Evolutionary conservation across 2,113 vertebrate species (phyloP).

Genomic region (Myotis brandtii): DNA sequence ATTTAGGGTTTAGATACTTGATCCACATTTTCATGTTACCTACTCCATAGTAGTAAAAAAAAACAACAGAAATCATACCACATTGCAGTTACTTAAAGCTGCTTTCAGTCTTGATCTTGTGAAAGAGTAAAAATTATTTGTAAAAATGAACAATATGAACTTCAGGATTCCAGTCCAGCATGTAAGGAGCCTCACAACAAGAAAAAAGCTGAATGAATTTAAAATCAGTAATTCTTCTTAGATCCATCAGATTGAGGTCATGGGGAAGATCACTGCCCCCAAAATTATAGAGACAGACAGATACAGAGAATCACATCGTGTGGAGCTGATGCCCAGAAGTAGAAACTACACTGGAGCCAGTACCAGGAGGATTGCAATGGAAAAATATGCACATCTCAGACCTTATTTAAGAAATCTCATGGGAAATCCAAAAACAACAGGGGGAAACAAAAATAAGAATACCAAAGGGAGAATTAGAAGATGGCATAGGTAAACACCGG

Average conservation of each 20-base stretch:
- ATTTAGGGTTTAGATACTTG: background rate
- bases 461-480: background rate
- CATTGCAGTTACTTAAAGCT: background rate
- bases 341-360: background rate
- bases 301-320: background rate
- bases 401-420: background rate
- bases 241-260: background rate
- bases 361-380: background rate
- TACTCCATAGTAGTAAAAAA: background rate
- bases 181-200: background rate
- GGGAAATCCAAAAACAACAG: background rate
- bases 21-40: background rate
- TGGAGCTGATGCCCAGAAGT: background rate
- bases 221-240: background rate
- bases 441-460: background rate
- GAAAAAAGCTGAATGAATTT: background rate
- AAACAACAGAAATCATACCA: background rate
- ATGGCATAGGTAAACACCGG: no score
- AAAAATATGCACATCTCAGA: background rate
- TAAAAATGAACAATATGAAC: background rate
- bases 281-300: background rate
- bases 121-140: conserved; percentile 32
- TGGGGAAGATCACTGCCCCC: background rate
- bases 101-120: conserved; percentile 7
- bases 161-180: background rate